Base-by-base conservation (phyloP, 2,113 vertebrate genomes). In the Zootoca vivipara region DNA sequence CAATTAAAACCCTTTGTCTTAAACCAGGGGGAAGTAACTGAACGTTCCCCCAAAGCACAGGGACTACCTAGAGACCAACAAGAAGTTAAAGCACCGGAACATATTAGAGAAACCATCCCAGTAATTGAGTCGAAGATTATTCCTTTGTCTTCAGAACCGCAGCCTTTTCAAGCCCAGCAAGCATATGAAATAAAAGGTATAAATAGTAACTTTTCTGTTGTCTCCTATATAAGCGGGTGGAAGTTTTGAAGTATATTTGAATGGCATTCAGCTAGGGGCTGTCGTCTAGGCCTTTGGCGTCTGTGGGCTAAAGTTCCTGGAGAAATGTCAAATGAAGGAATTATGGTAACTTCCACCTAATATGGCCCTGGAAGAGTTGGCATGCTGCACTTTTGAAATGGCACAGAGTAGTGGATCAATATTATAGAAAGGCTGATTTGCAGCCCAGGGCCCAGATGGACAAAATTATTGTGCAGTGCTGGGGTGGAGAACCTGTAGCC, bases 171-270 rank as follows among this genome's bases (percentile, higher is more conserved):
- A 94, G 75, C 62, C 0, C 95, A 94, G 0, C 93, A 91, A 67
- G 90, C 90, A 62, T 95, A 88, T 91, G 96, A 97, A 87, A 77
- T 84, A 69, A 96, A 96, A 96, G 97, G 97, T 97, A 96, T 0
- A 91, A 90, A 69, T 7, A n/a, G 16, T 72, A 26, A 2, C 22
- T 80, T 79, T 73, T 73, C 3, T 56, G 0, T 1, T 12, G 74
- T 89, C 24, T 85, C 88, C 2, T 74, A 0, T 75, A 40, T 20
- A 20, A 74, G 2, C 12, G 35, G 52, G n/a, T 38, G 7, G 9
- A 16, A 12, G 16, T 40, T 72, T 73, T 26, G 7, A 65, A 65
- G 5, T 42, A 46, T 2, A 35, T 46, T 24, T 5, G 26, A 52
- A 83, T 28, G 15, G 12, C 9, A 74, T 73, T 87, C 8, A 58